Conservation (phyloP, 2,888 invertebrate genomes). For the Mechanitis messenoides region DNA sequence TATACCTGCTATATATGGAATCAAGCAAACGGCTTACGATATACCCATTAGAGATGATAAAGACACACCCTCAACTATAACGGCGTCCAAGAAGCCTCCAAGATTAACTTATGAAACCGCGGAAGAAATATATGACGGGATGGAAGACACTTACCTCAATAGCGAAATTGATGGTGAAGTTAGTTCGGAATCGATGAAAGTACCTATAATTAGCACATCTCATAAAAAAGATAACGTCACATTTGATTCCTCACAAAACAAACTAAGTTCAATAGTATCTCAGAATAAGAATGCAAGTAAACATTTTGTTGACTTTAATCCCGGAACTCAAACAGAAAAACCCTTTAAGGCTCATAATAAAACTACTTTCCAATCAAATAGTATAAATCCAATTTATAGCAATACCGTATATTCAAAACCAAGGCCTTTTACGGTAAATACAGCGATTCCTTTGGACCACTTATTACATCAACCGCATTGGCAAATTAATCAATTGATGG, state of each 20-base stretch:
- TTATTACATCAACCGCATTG: conserved; percentile 70
- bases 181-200: conserved; percentile 68
- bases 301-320: conserved; percentile 41
- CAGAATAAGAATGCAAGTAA: conserved; percentile 35
- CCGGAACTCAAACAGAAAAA: conserved; percentile 71
- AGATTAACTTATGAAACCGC: conserved; percentile 64
- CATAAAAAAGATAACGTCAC: conserved; percentile 39
- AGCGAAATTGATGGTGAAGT: conserved; percentile 62
- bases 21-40: conserved; percentile 64
- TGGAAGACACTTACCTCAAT: conserved; percentile 48
- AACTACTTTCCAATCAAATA: conserved; percentile 54
- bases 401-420: conserved; percentile 53
- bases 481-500: conserved; percentile 69
- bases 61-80: conserved; percentile 49
- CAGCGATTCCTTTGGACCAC: conserved; percentile 55
- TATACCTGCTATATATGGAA: conserved; percentile 53
- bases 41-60: conserved; percentile 68
- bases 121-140: conserved; percentile 67
- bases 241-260: conserved; percentile 9
- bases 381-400: conserved; percentile 56
- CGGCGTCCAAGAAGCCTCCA: conserved; percentile 36
- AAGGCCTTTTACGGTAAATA: conserved; percentile 62
- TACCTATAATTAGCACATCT: conserved; percentile 64
- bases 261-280: conserved; percentile 29
- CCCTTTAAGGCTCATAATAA: conserved; percentile 58